A percentile compares a stretch with the other conserved stretches of the same genome.
These are phyloP conservation scores for Himalopsyche japonica DNA, from an alignment of 2,888 invertebrate species.

Conservation along the genomic window DNA sequence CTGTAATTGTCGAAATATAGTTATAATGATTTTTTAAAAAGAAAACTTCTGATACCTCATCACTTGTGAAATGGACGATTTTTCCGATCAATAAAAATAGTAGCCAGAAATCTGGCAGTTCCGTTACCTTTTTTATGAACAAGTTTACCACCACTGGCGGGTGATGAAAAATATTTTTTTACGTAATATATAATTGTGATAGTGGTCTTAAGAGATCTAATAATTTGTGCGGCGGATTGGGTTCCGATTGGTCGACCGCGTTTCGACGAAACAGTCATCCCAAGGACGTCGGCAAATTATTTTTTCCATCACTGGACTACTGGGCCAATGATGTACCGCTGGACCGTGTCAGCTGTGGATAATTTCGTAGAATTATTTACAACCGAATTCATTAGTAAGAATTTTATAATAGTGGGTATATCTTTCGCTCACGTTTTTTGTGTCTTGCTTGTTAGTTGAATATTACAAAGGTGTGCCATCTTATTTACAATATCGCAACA, in stretches of 20 bases:
- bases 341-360: neutral
- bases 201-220: neutral
- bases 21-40: no score
- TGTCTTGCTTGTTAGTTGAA: neutral
- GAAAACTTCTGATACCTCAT: no score
- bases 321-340: neutral
- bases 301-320: neutral
- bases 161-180: neutral
- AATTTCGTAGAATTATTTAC: neutral
- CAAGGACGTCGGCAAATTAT: neutral
- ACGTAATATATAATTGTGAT: neutral
- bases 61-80: no score
- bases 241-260: neutral
- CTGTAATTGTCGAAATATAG: no score
- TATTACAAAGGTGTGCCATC: neutral
- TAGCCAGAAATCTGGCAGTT: neutral
- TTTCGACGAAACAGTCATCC: neutral
- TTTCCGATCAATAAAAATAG: neutral
- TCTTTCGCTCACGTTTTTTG: neutral
- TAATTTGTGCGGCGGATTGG: neutral
- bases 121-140: neutral
- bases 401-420: neutral
- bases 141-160: neutral
- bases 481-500: no score
- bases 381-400: neutral